phyloP scores from a whole-genome alignment of 2,888 invertebrate genomes.

The Lypha dubia region DNA sequence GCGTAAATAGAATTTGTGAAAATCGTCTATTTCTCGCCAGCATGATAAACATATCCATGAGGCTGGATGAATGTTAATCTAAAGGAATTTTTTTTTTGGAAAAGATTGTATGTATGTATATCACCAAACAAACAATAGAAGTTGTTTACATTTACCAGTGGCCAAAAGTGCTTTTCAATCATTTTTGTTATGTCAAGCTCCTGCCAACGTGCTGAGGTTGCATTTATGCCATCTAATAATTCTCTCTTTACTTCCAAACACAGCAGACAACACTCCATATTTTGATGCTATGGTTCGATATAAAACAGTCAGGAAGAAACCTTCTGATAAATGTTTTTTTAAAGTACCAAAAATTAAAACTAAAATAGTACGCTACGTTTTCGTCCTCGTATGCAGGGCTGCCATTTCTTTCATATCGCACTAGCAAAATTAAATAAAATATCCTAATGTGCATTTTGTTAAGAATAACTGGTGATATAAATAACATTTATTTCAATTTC shows the following conservation, averaged over 20 bases:
- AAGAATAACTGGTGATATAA: no score
- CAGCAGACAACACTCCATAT: slow-evolving; percentile 41
- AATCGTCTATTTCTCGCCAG: slow-evolving; percentile 39
- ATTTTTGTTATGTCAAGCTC: slow-evolving; percentile 28
- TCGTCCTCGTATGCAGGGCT: background rate
- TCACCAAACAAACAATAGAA: background rate
- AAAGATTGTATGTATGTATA: background rate
- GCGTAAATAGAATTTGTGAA: slow-evolving; percentile 60
- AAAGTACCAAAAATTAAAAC: no score
- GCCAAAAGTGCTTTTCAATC: slow-evolving; percentile 57
- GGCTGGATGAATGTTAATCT: background rate
- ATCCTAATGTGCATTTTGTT: no score
- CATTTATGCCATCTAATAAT: slow-evolving; percentile 26
- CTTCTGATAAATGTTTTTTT: no score
- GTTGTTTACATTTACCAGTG: slow-evolving; percentile 24
- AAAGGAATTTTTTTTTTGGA: background rate
- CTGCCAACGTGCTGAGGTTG: slow-evolving; percentile 43
- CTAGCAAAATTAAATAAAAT: no score
- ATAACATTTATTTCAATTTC: no score
- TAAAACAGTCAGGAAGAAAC: background rate
- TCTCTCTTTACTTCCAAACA: slow-evolving; percentile 58
- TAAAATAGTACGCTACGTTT: background rate
- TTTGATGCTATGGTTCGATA: no score
- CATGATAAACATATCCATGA: slow-evolving; percentile 48
- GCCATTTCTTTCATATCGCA: no score